Evolutionary conservation across 1,140 invertebrate genomes (phyloP).

Genomic region (Sitophilus oryzae): DNA sequence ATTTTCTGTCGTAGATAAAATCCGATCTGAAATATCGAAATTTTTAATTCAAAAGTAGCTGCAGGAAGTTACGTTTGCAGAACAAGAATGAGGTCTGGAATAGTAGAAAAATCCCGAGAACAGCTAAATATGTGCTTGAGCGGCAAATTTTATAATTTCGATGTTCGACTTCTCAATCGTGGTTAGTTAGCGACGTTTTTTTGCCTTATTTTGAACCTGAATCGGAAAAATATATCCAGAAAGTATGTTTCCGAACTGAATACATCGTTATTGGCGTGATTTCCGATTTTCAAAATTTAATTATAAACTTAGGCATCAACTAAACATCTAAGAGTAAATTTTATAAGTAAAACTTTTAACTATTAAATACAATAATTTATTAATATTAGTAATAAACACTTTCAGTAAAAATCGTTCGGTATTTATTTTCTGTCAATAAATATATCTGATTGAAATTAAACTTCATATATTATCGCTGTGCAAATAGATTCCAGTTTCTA

Average conservation of each 20-base stretch:
- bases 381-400: too few species aligned
- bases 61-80: background rate
- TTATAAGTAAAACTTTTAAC: too few species aligned
- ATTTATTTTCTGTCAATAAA: too few species aligned
- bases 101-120: background rate
- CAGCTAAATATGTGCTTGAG: background rate
- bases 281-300: background rate
- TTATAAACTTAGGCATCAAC: background rate
- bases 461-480: too few species aligned
- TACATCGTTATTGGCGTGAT: background rate
- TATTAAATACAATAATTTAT: too few species aligned
- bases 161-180: conserved; percentile 4
- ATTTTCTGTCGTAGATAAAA: background rate
- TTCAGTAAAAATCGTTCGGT: too few species aligned
- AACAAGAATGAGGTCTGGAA: background rate
- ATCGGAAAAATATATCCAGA: background rate
- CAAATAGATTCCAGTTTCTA: too few species aligned
- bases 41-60: background rate
- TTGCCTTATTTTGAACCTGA: background rate
- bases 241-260: background rate
- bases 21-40: background rate
- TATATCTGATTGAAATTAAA: too few species aligned
- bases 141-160: conserved; percentile 5
- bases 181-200: conserved; percentile 4
- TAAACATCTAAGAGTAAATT: too few species aligned